Evolutionary conservation across 1,140 invertebrate species (phyloP).

Genomic region (Euglossa dilemma): DNA sequence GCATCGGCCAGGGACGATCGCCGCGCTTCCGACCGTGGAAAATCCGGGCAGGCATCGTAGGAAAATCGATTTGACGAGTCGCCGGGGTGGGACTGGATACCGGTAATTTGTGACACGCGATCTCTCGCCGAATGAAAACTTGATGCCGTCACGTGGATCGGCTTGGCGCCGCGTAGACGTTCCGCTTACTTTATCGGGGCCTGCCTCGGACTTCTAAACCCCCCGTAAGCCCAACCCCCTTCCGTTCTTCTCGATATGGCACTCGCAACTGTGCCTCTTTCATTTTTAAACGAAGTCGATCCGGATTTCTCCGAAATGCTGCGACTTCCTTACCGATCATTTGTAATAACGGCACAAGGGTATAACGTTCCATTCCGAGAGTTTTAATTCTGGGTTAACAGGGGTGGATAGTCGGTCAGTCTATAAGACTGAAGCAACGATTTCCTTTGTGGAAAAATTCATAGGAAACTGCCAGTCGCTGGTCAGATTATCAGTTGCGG

Average conservation of each 20-base stretch:
- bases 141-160: conserved; percentile 73
- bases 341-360: neutral
- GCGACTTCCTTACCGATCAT: neutral
- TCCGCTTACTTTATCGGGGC: conserved; percentile 60
- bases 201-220: conserved; percentile 26
- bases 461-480: no score
- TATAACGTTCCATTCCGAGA: neutral
- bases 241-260: neutral
- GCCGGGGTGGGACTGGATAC: conserved; percentile 60
- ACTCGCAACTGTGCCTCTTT: conserved; percentile 6
- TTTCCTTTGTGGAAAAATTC: no score
- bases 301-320: neutral
- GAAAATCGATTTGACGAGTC: conserved; percentile 76
- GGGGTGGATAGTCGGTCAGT: no score
- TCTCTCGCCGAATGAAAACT: conserved; percentile 75
- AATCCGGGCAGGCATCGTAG: conserved; percentile 62
- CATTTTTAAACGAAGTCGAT: conserved; percentile 38
- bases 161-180: conserved; percentile 63
- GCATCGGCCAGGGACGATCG: conserved; percentile 1
- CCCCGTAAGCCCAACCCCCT: neutral
- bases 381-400: no score
- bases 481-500: no score
- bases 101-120: conserved; percentile 80
- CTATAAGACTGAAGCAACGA: no score
- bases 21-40: conserved; percentile 20